These are phyloP conservation scores for Epinephelus fuscoguttatus DNA, from an alignment of 2,113 vertebrate genomes.

Conservation along the genomic window DNA sequence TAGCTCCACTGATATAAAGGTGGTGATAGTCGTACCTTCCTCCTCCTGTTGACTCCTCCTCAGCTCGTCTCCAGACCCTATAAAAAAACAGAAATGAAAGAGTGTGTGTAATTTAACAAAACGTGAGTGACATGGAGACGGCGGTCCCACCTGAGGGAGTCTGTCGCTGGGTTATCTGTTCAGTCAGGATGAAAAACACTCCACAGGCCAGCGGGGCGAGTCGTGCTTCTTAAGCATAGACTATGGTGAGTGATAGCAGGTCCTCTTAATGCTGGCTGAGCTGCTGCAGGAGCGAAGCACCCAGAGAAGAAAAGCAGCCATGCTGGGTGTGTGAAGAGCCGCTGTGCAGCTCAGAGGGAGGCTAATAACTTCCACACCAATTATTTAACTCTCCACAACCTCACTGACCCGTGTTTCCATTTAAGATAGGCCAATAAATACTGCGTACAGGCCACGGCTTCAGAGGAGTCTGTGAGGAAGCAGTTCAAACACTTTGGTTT, in stretches of 20 bases:
- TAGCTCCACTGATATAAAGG: background rate
- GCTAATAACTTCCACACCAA: background rate
- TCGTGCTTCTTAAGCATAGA: background rate
- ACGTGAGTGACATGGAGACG: background rate
- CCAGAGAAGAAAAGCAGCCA: background rate
- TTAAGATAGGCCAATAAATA: background rate
- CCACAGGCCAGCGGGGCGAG: background rate
- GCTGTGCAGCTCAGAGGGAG: background rate
- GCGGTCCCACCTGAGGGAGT: background rate
- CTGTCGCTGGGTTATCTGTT: background rate
- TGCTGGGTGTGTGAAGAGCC: background rate
- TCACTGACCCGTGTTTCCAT: background rate
- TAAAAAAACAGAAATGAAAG: background rate
- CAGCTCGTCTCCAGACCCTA: background rate
- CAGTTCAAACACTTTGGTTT: no score
- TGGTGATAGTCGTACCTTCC: background rate
- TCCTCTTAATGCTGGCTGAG: background rate
- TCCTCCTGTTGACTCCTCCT: background rate
- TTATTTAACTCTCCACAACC: background rate
- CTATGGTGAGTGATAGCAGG: slow-evolving; percentile 1
- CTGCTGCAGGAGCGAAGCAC: background rate
- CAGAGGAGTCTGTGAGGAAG: no score
- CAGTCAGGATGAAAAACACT: background rate
- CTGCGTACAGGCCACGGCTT: no score
- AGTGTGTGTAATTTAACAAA: background rate